A percentile compares a stretch with the other conserved stretches of the same genome.
These are phyloP conservation scores for Gibbula magus DNA, from an alignment of 2,888 invertebrate species.

Conservation along the genomic window DNA sequence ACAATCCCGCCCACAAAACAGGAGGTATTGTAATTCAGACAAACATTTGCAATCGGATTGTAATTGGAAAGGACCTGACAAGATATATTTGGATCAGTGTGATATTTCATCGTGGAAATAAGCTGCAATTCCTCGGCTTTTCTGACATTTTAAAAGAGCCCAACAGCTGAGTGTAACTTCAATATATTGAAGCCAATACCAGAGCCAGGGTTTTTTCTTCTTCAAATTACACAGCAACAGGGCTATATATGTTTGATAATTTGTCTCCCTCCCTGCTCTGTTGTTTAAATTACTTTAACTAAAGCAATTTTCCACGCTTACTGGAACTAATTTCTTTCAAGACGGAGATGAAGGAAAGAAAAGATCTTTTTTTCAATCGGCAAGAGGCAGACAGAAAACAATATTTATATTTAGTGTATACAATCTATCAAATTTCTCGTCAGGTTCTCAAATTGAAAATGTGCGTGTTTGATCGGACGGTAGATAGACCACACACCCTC, in stretches of 20 bases:
- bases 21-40: slow-evolving; percentile 9
- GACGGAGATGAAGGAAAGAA: slow-evolving; percentile 9
- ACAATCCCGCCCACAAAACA: not conserved
- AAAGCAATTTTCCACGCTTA: slow-evolving; percentile 21
- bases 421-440: slow-evolving; percentile 40
- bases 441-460: slow-evolving; percentile 18
- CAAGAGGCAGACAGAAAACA: slow-evolving; percentile 1
- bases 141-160: not conserved
- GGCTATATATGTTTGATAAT: slow-evolving; percentile 20
- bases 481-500: slow-evolving; percentile 15
- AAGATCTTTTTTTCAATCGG: slow-evolving; percentile 17
- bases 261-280: not conserved
- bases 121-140: not conserved
- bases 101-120: slow-evolving; percentile 20
- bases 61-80: not conserved
- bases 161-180: not conserved
- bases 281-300: slow-evolving; percentile 25
- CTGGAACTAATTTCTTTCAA: slow-evolving; percentile 15
- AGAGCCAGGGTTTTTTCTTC: not conserved
- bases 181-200: not conserved
- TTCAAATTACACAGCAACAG: slow-evolving; percentile 17
- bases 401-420: slow-evolving; percentile 38
- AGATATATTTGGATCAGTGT: slow-evolving; percentile 15
- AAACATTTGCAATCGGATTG: not conserved
- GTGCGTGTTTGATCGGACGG: slow-evolving; percentile 25